A percentile compares a stretch with the other conserved stretches of the same genome.
These are phyloP conservation scores for Bimastos eiseni DNA, from an alignment of 2,888 invertebrate genomes.

Conservation along the genomic window DNA sequence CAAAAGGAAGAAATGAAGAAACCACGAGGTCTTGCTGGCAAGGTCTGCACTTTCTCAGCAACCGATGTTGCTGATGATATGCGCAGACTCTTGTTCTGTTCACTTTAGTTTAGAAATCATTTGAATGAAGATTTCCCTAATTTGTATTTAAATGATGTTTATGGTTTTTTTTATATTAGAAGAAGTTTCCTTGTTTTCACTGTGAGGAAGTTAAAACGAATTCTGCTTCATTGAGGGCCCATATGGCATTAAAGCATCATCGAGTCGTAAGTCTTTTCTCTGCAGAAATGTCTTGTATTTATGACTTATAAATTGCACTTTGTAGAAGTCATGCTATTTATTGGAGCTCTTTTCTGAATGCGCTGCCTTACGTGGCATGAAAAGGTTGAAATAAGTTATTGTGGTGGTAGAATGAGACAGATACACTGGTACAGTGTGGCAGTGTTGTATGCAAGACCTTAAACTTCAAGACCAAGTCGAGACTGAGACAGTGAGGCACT, in stretches of 20 bases:
- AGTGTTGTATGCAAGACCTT: no score
- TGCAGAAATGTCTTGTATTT: not conserved
- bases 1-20: no score
- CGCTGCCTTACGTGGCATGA: no score
- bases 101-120: not conserved
- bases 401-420: not conserved
- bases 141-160: not conserved
- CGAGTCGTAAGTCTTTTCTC: not conserved
- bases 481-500: no score
- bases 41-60: no score
- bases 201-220: not conserved
- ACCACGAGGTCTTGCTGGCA: no score
- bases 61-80: no score
- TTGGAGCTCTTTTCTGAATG: not conserved
- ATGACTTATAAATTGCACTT: not conserved
- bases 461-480: no score
- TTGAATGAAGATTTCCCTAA: not conserved
- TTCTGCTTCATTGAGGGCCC: not conserved
- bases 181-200: not conserved
- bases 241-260: slow-evolving; percentile 16
- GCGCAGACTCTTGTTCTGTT: no score
- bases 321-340: not conserved
- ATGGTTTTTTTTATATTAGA: not conserved
- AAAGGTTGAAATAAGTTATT: not conserved
- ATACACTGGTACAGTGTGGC: no score